phyloP scores from a whole-genome alignment of 1,140 invertebrate species.

The Akabosia matsudoensis region DNA sequence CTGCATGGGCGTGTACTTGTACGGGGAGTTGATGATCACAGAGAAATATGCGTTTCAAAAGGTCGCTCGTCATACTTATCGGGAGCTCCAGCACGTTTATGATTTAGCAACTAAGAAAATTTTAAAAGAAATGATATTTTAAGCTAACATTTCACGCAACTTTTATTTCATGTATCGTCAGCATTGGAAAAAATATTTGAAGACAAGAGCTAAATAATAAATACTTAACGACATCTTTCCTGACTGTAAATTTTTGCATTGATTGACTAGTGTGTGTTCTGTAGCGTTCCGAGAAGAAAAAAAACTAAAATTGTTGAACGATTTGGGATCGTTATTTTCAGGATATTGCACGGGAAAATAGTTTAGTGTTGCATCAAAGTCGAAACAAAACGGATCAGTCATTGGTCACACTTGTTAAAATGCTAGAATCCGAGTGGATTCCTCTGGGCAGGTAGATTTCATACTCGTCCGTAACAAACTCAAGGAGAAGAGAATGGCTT shows the following conservation, averaged over 20 bases:
- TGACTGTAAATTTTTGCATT: too few species aligned
- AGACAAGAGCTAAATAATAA: too few species aligned
- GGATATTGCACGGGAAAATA: too few species aligned
- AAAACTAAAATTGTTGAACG: too few species aligned
- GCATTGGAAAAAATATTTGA: too few species aligned
- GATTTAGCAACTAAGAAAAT: not conserved
- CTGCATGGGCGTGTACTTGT: conserved; percentile 50
- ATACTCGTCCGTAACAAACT: conserved; percentile 24
- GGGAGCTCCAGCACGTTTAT: not conserved
- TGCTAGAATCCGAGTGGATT: not conserved
- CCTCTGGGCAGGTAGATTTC: not conserved
- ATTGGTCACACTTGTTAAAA: too few species aligned
- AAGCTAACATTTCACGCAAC: not conserved
- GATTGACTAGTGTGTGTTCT: too few species aligned
- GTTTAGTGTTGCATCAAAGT: too few species aligned
- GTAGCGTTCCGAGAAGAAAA: too few species aligned
- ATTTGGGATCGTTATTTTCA: too few species aligned
- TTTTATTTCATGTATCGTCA: not conserved
- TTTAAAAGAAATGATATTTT: conserved; percentile 21
- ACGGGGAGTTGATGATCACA: conserved; percentile 49
- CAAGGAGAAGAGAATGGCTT: conserved; percentile 20
- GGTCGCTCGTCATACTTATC: conserved; percentile 35
- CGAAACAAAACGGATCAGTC: not conserved
- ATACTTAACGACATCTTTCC: too few species aligned
- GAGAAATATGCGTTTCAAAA: conserved; percentile 38